Base-by-base conservation (phyloP, 92 coral and sea anemone species). In the Palythoa caribaeorum region DNA sequence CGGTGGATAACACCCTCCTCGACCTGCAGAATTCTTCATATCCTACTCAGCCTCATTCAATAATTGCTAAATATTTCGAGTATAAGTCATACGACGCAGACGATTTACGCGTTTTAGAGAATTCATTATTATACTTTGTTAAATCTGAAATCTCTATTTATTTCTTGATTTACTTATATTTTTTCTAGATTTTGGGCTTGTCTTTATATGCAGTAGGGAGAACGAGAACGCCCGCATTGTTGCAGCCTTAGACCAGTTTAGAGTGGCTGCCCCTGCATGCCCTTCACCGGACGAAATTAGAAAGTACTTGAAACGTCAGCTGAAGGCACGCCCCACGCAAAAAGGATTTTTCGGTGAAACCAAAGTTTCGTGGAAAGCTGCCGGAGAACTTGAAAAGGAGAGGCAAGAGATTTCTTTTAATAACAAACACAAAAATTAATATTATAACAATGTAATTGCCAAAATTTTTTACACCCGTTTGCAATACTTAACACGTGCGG, bases 181-280 rank as follows among this genome's bases (percentile, higher is more conserved):
- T 78, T 53, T 19, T 87, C 9, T 76, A 95, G 98, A 90, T 39
- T 92, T 69, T 77, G 93, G 93, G 40, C 73, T 95, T 13, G 93
- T 90, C 48, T 91, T 95, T 59, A 71, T 95, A 28, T 95, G 96
- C 84, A 94, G 96, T 84, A 89, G 83, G 6, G 98, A 95, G 77
- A 95, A 92, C 17, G 96, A 94, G 84, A 91, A 91, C 68, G 94
- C 96, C 63, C 90, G 90, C 88, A 76, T 94, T 47, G 90, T 94
- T 7, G 94, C 96, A 36, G 96, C 96, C 28, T 79, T 94, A 53
- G 96, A 94, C 73, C 94, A 94, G 91, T 90, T 87, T 79, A 87
- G 92, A 62, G 87, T 92, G 4, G 94, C 92, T 37, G 92, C 94
- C 8, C 96, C 94, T 1, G 85, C 92, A 7, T 90, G 96, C 75